Percentiles rank a stretch among this genome's conserved stretches.
These are phyloP conservation scores for Notospermus geniculatus DNA, from an alignment of 1,140 invertebrate species.

Conservation along the genomic window DNA sequence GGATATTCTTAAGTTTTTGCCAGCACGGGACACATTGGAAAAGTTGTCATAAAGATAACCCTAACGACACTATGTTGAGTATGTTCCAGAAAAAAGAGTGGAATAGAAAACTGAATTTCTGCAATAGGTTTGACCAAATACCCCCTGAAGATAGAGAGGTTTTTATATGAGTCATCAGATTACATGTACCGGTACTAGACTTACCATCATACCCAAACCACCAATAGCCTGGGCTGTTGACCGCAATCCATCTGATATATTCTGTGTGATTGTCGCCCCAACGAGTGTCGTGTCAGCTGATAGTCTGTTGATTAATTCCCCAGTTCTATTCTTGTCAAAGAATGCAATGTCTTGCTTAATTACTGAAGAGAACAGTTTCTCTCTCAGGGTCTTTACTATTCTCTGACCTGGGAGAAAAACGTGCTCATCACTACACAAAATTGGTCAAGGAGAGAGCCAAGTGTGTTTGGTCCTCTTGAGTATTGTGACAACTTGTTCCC, in stretches of 20 bases:
- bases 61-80: no score
- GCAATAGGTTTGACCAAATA: no score
- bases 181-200: conserved; percentile 20
- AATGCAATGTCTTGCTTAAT: conserved; percentile 88
- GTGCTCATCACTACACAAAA: conserved; percentile 1
- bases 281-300: conserved; percentile 88
- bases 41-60: no score
- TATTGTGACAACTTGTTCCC: no score
- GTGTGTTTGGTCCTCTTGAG: background rate
- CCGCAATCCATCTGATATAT: conserved; percentile 90
- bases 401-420: conserved; percentile 69
- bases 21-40: no score
- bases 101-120: no score
- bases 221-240: conserved; percentile 79
- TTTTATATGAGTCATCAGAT: no score
- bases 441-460: conserved; percentile 1
- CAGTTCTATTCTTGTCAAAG: conserved; percentile 90
- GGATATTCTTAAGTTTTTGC: no score
- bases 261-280: conserved; percentile 86
- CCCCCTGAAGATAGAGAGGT: no score
- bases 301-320: conserved; percentile 90
- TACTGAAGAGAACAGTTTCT: conserved; percentile 79
- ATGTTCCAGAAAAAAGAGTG: no score
- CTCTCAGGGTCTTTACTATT: conserved; percentile 80
- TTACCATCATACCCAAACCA: conserved; percentile 91